phyloP scores from a whole-genome alignment of 2,797 vertebrate species.

The Lateolabrax maculatus region DNA sequence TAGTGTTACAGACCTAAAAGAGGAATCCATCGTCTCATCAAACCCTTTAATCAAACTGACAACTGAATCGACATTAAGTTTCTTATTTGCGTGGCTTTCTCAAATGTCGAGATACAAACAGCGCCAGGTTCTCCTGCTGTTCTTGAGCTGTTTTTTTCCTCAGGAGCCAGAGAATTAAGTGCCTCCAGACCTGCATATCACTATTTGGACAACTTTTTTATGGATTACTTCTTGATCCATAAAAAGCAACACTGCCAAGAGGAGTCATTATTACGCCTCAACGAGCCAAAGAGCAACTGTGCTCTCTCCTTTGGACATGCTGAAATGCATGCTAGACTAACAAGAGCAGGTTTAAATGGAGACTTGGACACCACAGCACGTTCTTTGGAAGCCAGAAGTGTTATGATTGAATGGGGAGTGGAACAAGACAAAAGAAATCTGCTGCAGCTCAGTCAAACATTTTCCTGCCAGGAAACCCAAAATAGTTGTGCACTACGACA shows the following conservation, averaged over 20 bases:
- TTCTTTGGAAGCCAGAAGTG: constrained; percentile 50
- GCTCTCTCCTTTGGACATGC: constrained; percentile 35
- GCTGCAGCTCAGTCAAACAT: constrained; percentile 28
- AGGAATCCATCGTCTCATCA: not conserved
- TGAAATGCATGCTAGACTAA: constrained; percentile 60
- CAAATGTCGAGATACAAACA: not conserved
- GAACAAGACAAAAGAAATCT: constrained; percentile 29
- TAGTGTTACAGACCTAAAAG: not conserved
- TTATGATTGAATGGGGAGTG: constrained; percentile 46
- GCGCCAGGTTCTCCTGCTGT: too few relatives aligned
- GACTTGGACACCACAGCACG: constrained; percentile 40
- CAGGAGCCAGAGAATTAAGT: constrained; percentile 51
- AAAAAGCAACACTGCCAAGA: constrained; percentile 38
- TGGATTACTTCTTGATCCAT: constrained; percentile 52
- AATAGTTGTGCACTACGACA: constrained; percentile 10
- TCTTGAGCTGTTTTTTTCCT: constrained; percentile 45
- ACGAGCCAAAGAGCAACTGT: constrained; percentile 44
- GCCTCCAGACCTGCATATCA: constrained; percentile 54
- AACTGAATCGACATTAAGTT: not conserved
- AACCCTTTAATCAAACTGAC: not conserved
- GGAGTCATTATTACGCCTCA: constrained; percentile 32
- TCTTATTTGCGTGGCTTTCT: not conserved
- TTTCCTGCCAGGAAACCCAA: constrained; percentile 15
- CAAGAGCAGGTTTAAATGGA: constrained; percentile 37
- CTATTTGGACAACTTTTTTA: constrained; percentile 50